Evolutionary conservation across 2,888 invertebrate species (phyloP).

Genomic region (Lasioglossum malachurum): DNA sequence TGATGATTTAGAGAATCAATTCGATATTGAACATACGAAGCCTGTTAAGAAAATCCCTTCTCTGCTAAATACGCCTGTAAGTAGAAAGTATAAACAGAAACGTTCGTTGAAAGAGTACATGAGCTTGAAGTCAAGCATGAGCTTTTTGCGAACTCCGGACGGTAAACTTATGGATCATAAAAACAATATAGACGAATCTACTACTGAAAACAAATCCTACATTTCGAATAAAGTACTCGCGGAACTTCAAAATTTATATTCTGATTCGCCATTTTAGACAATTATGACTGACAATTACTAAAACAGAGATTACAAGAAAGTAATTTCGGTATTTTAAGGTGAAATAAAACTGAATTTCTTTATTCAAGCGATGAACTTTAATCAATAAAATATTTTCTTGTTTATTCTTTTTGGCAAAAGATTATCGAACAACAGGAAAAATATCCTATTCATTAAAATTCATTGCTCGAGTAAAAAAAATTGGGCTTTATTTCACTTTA

Average conservation of each 20-base stretch:
- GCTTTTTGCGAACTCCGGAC: conserved; percentile 71
- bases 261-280: conserved; percentile 52
- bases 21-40: neutral
- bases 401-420: no score
- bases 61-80: conserved; percentile 12
- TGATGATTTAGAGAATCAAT: conserved; percentile 30
- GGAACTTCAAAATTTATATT: conserved; percentile 68
- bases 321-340: no score
- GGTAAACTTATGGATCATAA: conserved; percentile 43
- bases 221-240: conserved; percentile 68
- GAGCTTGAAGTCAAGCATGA: conserved; percentile 70
- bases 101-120: conserved; percentile 69
- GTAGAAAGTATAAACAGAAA: conserved; percentile 15
- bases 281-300: neutral
- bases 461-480: no score
- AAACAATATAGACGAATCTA: conserved; percentile 14
- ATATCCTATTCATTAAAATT: no score
- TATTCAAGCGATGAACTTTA: no score
- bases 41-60: neutral
- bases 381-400: no score
- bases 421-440: no score
- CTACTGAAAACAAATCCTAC: conserved; percentile 3
- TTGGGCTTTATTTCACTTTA: no score
- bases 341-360: no score
- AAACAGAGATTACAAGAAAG: no score